Conservation (phyloP, 2,888 invertebrate species). For the Odontomyia ornata region DNA sequence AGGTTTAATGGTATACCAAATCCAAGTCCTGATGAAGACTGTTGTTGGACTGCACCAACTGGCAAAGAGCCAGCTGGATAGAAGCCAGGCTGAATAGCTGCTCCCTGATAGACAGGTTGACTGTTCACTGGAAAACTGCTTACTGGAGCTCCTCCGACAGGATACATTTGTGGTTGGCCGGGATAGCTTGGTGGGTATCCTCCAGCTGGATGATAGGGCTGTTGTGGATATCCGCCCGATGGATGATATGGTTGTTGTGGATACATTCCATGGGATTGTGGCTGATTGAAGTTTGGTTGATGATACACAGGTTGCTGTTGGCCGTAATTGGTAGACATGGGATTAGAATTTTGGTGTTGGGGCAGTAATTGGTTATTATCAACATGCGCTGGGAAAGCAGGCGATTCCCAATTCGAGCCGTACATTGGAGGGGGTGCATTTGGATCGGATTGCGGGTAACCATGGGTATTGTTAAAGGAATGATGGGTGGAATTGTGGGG, state of each 20-base stretch:
- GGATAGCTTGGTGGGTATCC: conserved; percentile 28
- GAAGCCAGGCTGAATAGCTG: conserved; percentile 45
- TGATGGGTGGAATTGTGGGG: conserved; percentile 22
- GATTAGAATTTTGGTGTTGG: conserved; percentile 54
- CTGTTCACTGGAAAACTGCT: conserved; percentile 32
- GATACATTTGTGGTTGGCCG: conserved; percentile 20
- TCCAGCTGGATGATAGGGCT: conserved; percentile 13
- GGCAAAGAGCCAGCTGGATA: conserved; percentile 48
- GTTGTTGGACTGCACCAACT: conserved; percentile 49
- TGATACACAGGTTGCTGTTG: conserved; percentile 54
- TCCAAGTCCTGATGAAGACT: conserved; percentile 60
- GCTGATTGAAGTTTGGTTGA: conserved; percentile 58
- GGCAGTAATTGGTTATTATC: conserved; percentile 53
- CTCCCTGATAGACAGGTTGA: conserved; percentile 43
- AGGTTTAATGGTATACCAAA: conserved; percentile 56
- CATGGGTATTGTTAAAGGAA: neutral
- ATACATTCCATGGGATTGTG: conserved; percentile 52
- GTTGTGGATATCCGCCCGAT: conserved; percentile 41
- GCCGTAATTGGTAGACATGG: conserved; percentile 49
- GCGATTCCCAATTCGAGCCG: conserved; percentile 29
- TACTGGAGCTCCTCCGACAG: conserved; percentile 8
- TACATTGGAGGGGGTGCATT: conserved; percentile 29
- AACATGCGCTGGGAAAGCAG: conserved; percentile 52
- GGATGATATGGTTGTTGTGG: conserved; percentile 44
- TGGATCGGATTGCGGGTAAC: neutral